Evolutionary conservation across 2,888 invertebrate species (phyloP), one percentile per base, ranked within the genome.

Genomic region (Ophion ventricosus): DNA sequence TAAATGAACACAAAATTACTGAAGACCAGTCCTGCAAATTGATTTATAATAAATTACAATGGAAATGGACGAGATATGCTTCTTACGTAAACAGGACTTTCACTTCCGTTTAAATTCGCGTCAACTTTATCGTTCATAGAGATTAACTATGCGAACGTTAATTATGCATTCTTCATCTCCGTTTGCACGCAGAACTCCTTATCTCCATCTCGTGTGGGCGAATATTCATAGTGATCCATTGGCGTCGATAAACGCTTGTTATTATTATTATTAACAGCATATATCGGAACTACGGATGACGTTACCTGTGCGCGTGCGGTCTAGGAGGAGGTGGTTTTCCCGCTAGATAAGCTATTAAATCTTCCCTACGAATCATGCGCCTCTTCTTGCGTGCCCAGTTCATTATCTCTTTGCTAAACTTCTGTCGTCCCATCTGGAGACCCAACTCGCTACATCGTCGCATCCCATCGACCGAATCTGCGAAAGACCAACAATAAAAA

Each of bases 331-430:
- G 95, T 87, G 95, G 95, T 93, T 95, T 96, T 43, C 97, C 97
- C 88, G 96, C 95, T 82, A 97, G 94, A 94, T 96, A 97, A 23
- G 97, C 96, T 89, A 97, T 94, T 35, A 97, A 94, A 91, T 97
- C 97, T 90, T 97, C 97, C 59, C 97, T 94, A 35, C 96, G 94
- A 88, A 97, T 97, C 92, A 96, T 95, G 88, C 96, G 95, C 93
- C 96, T 95, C 93, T 95, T 95, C 93, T 96, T 97, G 87, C 95
- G 95, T 20, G 96, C 96, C 97, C 97, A 97, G 89, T 96, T 96
- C 88, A 97, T 94, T 89, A 97, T 93, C 94, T 97, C 97, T 92
- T 95, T 95, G 90, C 96, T 96, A 90, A 96, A 95, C 92, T 96
- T 95, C 92, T 97, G 96, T 92, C 95, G 95, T 83, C 97, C 97